These are phyloP conservation scores for Apostichopus californicus DNA, from an alignment of 35 echinoderm and acorn worm species.

Conservation along the genomic window DNA sequence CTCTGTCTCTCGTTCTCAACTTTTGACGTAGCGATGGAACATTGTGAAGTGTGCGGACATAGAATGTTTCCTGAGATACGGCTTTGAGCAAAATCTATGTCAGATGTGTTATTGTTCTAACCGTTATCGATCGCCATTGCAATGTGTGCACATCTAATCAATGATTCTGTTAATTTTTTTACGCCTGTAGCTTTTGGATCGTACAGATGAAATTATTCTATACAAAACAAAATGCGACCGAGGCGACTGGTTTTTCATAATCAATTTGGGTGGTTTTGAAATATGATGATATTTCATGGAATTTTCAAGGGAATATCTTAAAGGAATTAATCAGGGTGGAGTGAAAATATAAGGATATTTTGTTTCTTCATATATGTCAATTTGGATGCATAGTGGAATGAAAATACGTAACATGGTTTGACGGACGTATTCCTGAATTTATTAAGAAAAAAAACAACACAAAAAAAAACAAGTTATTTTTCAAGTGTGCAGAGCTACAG, in stretches of 20 bases:
- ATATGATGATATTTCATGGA: constrained; percentile 1
- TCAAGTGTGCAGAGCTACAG: no score
- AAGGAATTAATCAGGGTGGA: background rate
- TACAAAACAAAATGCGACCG: background rate
- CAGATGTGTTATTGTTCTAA: constrained; percentile 12
- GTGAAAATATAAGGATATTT: no score
- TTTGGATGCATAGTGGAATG: no score
- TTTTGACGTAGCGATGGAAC: background rate
- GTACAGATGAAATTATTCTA: background rate
- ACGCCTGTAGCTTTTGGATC: background rate
- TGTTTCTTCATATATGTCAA: no score
- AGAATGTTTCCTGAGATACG: background rate
- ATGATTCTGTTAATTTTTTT: background rate
- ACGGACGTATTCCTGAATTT: no score
- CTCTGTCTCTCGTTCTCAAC: background rate
- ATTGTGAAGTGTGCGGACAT: background rate
- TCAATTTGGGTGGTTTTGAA: background rate
- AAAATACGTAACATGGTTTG: no score
- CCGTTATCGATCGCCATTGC: background rate
- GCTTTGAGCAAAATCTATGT: constrained; percentile 1
- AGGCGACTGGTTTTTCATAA: constrained; percentile 5
- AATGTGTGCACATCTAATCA: constrained; percentile 2
- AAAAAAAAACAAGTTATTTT: no score
- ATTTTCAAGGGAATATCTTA: background rate
- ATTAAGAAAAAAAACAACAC: no score